Percentiles rank a stretch among this genome's conserved stretches.
Conservation (phyloP, 2,113 vertebrate species). For the Athene cunicularia region DNA sequence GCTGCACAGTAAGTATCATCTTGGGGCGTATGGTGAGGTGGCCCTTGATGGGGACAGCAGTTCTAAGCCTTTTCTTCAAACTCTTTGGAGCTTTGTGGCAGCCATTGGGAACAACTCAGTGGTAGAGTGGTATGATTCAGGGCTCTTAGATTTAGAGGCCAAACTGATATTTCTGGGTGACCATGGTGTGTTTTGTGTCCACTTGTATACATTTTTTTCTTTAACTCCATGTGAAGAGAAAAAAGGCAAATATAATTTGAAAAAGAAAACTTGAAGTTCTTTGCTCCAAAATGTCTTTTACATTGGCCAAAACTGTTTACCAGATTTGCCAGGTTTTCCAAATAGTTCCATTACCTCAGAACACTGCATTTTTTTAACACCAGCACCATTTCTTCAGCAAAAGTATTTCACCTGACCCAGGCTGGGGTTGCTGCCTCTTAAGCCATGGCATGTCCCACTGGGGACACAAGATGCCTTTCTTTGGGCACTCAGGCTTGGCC, state of each 20-base stretch:
- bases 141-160: background rate
- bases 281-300: background rate
- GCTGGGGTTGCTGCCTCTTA: background rate
- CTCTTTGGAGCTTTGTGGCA: background rate
- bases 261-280: background rate
- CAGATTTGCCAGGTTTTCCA: background rate
- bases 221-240: background rate
- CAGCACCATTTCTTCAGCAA: background rate
- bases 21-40: accelerated
- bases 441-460: too few species aligned
- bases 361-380: background rate
- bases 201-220: background rate
- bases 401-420: background rate
- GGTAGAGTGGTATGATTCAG: accelerated
- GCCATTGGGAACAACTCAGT: background rate
- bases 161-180: background rate
- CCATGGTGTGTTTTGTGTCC: background rate
- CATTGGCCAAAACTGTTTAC: background rate
- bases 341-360: background rate
- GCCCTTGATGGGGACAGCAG: background rate
- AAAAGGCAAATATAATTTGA: background rate
- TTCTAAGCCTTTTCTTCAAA: background rate
- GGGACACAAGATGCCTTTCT: background rate
- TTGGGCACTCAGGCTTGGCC: background rate
- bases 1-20: constrained; percentile 74